Conservation (phyloP, 2,888 invertebrate species). For the Tipula helvola region DNA sequence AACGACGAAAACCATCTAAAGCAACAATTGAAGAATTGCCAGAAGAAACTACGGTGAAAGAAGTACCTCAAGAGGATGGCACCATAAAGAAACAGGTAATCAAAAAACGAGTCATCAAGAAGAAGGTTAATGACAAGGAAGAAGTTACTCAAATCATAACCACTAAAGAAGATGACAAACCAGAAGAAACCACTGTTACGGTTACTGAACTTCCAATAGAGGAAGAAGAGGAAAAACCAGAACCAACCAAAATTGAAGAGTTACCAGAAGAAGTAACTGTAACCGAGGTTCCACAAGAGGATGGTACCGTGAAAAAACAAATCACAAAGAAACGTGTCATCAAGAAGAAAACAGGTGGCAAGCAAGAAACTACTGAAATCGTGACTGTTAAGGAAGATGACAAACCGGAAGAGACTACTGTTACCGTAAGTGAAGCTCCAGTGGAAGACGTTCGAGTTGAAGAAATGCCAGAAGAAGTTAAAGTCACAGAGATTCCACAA, state of each 20-base stretch:
- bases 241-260: slow-evolving; percentile 22
- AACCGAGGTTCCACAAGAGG: slow-evolving; percentile 18
- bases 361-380: slow-evolving; percentile 21
- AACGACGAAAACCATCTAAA: slow-evolving; percentile 24
- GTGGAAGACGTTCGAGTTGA: not conserved
- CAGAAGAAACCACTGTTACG: slow-evolving; percentile 22
- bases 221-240: slow-evolving; percentile 20
- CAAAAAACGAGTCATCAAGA: slow-evolving; percentile 28
- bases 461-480: slow-evolving; percentile 15
- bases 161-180: slow-evolving; percentile 25
- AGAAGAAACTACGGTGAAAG: slow-evolving; percentile 23
- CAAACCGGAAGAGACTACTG: slow-evolving; percentile 26
- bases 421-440: slow-evolving; percentile 19
- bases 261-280: slow-evolving; percentile 29
- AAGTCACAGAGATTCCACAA: slow-evolving; percentile 19
- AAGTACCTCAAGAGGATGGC: slow-evolving; percentile 21
- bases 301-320: slow-evolving; percentile 23
- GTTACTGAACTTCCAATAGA: slow-evolving; percentile 22
- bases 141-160: slow-evolving; percentile 33
- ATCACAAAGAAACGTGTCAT: slow-evolving; percentile 26
- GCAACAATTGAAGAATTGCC: slow-evolving; percentile 18
- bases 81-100: slow-evolving; percentile 24
- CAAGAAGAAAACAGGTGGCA: slow-evolving; percentile 26
- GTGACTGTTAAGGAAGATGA: slow-evolving; percentile 29
- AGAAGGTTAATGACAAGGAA: slow-evolving; percentile 28